Percentiles rank a stretch among this genome's conserved stretches.
phyloP scores from a whole-genome alignment of 2,888 invertebrate genomes.

The Ennomos erosarius region DNA sequence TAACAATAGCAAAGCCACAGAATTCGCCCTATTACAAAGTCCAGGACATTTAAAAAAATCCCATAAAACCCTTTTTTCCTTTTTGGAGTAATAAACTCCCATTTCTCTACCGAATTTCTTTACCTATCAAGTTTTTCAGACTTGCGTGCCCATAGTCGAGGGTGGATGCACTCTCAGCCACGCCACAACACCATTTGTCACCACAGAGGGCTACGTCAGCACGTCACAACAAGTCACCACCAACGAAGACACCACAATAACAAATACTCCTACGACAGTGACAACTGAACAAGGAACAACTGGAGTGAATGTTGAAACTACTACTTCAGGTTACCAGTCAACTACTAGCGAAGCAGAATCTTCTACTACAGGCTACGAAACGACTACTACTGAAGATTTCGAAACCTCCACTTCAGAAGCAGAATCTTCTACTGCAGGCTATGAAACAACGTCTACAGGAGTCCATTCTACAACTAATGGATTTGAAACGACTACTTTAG shows the following conservation, averaged over 20 bases:
- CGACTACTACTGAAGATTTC: constrained; percentile 1
- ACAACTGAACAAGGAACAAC: background rate
- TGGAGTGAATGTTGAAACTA: constrained; percentile 1
- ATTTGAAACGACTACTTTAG: constrained; percentile 7
- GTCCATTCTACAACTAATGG: background rate
- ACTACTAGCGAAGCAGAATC: constrained; percentile 12
- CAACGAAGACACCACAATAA: constrained; percentile 3
- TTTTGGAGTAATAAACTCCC: no score
- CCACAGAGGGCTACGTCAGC: background rate
- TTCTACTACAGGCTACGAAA: constrained; percentile 6
- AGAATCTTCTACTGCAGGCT: constrained; percentile 9
- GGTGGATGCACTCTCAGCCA: constrained; percentile 19
- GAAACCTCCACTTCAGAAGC: constrained; percentile 1
- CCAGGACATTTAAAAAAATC: no score
- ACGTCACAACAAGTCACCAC: constrained; percentile 19
- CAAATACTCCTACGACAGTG: constrained; percentile 5
- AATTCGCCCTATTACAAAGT: no score
- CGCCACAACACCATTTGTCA: constrained; percentile 2
- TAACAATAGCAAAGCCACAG: no score
- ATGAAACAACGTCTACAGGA: background rate
- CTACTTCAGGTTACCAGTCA: background rate
- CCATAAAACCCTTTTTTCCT: no score
- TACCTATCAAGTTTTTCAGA: constrained; percentile 5
- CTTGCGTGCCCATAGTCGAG: constrained; percentile 11
- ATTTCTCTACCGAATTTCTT: no score